These are phyloP conservation scores for Ricordea florida DNA, from an alignment of 92 coral and sea anemone species.

Conservation along the genomic window DNA sequence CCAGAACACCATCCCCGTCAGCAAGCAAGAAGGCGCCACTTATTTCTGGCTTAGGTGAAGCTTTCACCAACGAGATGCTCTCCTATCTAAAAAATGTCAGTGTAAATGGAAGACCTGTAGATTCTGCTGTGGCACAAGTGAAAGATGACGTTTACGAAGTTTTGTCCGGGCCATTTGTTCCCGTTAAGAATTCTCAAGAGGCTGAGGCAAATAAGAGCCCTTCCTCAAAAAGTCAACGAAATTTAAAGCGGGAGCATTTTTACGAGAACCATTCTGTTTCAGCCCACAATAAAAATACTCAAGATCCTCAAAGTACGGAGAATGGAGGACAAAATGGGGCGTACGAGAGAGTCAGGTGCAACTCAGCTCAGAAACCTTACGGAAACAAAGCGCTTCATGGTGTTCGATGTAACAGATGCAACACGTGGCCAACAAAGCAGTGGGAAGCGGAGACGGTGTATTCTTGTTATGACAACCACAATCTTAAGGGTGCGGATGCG, in stretches of 20 bases:
- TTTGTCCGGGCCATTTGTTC: neutral
- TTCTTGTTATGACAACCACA: constrained; percentile 42
- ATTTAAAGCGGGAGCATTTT: neutral
- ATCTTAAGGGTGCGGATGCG: neutral
- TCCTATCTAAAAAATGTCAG: neutral
- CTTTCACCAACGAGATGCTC: neutral
- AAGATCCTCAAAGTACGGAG: neutral
- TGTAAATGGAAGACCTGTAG: neutral
- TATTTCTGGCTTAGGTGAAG: constrained; percentile 1
- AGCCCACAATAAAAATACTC: neutral
- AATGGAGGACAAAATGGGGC: neutral
- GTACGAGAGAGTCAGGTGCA: neutral
- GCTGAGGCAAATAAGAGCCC: neutral
- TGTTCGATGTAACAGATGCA: neutral
- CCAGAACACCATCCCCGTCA: neutral
- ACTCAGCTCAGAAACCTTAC: neutral
- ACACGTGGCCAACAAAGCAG: constrained; percentile 15
- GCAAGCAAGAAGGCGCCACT: neutral
- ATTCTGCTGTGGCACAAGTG: neutral
- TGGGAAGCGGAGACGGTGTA: neutral
- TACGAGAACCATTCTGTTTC: constrained; percentile 21
- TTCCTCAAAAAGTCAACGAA: neutral
- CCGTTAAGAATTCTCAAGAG: neutral
- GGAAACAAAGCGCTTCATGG: neutral
- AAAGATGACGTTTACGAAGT: constrained; percentile 23